Conservation (phyloP, 2,888 invertebrate genomes). For the Lymantria dispar region DNA sequence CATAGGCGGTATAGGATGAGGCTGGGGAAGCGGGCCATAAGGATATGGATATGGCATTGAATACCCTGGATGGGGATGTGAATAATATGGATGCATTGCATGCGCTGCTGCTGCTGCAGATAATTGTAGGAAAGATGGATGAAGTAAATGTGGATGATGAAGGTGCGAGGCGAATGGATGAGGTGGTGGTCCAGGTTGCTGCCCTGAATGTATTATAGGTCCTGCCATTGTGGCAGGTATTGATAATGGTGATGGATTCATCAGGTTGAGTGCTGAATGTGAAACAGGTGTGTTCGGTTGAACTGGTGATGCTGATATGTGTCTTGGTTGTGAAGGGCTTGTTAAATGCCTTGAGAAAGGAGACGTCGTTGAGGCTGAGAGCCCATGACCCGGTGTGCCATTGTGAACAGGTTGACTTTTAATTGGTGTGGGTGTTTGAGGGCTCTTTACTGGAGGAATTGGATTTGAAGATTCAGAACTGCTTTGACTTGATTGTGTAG, state of each 20-base stretch:
- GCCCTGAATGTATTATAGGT: constrained; percentile 88
- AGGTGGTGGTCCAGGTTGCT: constrained; percentile 86
- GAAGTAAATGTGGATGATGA: constrained; percentile 88
- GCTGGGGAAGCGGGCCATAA: constrained; percentile 88
- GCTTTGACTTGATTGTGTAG: constrained; percentile 68
- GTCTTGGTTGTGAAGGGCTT: constrained; percentile 74
- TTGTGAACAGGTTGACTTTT: constrained; percentile 73
- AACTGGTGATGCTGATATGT: constrained; percentile 76
- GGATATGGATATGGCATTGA: constrained; percentile 88
- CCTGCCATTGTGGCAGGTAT: constrained; percentile 86
- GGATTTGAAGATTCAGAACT: constrained; percentile 71
- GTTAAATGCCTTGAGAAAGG: constrained; percentile 77
- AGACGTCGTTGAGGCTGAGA: constrained; percentile 70
- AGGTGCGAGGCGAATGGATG: constrained; percentile 86
- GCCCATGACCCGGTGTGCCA: constrained; percentile 64
- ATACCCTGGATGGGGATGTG: constrained; percentile 87
- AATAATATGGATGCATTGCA: constrained; percentile 87
- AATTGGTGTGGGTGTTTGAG: constrained; percentile 78
- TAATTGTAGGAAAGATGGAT: constrained; percentile 79
- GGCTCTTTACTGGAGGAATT: constrained; percentile 81
- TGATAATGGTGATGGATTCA: constrained; percentile 82
- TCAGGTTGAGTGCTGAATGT: constrained; percentile 84
- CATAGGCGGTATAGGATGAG: constrained; percentile 88
- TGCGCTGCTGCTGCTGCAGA: constrained; percentile 85
- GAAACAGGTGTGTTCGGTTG: constrained; percentile 75